phyloP scores from a whole-genome alignment of 2,797 vertebrate genomes.

The Dermochelys coriacea region DNA sequence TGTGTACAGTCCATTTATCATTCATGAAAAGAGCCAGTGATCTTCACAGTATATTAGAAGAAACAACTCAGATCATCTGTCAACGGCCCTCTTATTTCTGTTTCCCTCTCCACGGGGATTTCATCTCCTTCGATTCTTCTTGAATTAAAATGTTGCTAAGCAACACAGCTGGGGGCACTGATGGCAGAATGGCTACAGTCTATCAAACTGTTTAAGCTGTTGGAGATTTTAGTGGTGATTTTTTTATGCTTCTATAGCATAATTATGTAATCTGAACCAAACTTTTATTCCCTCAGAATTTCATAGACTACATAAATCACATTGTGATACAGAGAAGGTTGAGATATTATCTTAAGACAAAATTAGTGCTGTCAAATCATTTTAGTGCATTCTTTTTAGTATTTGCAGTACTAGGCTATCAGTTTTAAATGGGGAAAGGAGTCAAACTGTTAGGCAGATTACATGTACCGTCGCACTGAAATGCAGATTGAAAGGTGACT shows the following conservation, averaged over 20 bases:
- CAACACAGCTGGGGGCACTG: slow-evolving; percentile 87
- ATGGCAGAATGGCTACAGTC: slow-evolving; percentile 79
- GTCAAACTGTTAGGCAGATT: slow-evolving; percentile 54
- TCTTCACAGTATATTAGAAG: slow-evolving; percentile 95
- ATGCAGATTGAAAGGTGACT: slow-evolving; percentile 45
- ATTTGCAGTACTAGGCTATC: slow-evolving; percentile 22
- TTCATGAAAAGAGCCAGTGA: slow-evolving; percentile 93
- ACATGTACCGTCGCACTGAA: not conserved
- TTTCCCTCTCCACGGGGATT: slow-evolving; percentile 89
- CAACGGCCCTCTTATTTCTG: slow-evolving; percentile 90
- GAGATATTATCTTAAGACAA: slow-evolving; percentile 22
- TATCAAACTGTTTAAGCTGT: slow-evolving; percentile 83
- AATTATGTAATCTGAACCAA: slow-evolving; percentile 77
- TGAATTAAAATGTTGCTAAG: slow-evolving; percentile 93
- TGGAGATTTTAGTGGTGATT: slow-evolving; percentile 70
- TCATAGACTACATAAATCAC: slow-evolving; percentile 55
- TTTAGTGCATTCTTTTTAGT: slow-evolving; percentile 40
- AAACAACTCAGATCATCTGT: slow-evolving; percentile 94
- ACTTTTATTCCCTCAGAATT: slow-evolving; percentile 49
- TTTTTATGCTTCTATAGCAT: slow-evolving; percentile 62
- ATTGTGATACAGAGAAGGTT: slow-evolving; percentile 17
- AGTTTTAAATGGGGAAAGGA: slow-evolving; percentile 40
- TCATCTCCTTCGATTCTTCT: slow-evolving; percentile 90
- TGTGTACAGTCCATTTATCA: slow-evolving; percentile 93
- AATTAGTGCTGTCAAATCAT: not conserved